Conservation (phyloP, 2,888 invertebrate genomes). For the Synanthedon andrenaeformis region DNA sequence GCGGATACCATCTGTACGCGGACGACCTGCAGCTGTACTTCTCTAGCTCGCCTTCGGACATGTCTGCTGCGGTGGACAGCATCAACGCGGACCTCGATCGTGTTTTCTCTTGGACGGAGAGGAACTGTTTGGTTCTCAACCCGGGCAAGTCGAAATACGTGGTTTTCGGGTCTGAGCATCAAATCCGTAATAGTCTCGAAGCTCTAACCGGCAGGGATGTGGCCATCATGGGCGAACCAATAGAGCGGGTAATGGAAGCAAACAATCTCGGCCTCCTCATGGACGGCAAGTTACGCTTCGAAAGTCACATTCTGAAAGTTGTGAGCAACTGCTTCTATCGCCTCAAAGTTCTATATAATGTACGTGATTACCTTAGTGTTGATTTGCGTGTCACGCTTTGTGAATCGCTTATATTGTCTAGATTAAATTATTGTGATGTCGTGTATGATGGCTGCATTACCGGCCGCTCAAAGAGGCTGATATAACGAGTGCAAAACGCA, state of each 20-base stretch:
- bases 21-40: conserved; percentile 7
- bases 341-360: conserved; percentile 2
- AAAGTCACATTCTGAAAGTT: conserved; percentile 2
- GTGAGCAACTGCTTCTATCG: conserved; percentile 5
- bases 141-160: conserved; percentile 7
- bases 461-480: not conserved
- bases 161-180: not conserved
- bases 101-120: conserved; percentile 3
- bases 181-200: not conserved
- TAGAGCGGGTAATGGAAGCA: conserved; percentile 5
- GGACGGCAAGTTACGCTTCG: conserved; percentile 7
- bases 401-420: conserved; percentile 1
- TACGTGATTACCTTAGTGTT: not conserved
- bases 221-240: not conserved
- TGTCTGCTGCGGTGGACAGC: not conserved
- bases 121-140: conserved; percentile 3
- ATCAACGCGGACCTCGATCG: conserved; percentile 4
- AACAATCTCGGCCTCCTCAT: conserved; percentile 7
- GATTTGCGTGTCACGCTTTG: conserved; percentile 1
- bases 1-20: conserved; percentile 7
- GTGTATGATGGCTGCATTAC: not conserved
- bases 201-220: not conserved
- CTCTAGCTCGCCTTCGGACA: conserved; percentile 2
- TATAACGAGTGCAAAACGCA: conserved; percentile 5
- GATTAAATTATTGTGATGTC: conserved; percentile 1